Conservation (phyloP, 2,797 vertebrate genomes). For the Danionella dracula region DNA sequence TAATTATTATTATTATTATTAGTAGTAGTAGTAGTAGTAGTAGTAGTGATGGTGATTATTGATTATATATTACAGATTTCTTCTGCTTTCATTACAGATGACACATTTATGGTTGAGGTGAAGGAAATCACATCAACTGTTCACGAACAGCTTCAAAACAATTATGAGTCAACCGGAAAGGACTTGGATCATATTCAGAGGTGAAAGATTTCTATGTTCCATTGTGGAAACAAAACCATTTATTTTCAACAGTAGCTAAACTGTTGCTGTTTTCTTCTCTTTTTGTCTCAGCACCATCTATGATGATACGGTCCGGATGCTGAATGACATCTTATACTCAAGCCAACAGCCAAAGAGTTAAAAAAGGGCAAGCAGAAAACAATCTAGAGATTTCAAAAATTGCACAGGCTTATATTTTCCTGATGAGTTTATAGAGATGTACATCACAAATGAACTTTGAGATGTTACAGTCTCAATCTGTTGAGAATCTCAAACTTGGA, state of each 20-base stretch:
- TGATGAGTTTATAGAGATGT: not conserved
- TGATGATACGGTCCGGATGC: conserved; percentile 72
- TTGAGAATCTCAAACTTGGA: not conserved
- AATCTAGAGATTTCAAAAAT: too few relatives aligned
- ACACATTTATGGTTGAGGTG: conserved; percentile 60
- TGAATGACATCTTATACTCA: conserved; percentile 76
- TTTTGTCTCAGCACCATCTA: conserved; percentile 69
- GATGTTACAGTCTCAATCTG: too few relatives aligned
- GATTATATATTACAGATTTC: too few relatives aligned
- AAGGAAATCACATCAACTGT: conserved; percentile 69
- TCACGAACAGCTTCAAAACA: conserved; percentile 71
- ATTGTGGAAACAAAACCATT: not conserved
- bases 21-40: too few relatives aligned
- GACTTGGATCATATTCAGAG: conserved; percentile 63
- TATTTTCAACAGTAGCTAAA: too few relatives aligned
- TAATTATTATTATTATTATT: too few relatives aligned
- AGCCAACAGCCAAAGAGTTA: conserved; percentile 28
- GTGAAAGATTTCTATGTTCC: conserved; percentile 52
- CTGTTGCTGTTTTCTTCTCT: not conserved
- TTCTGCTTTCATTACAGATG: conserved; percentile 50
- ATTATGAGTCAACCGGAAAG: conserved; percentile 60
- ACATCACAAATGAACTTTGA: too few relatives aligned
- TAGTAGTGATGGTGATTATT: too few relatives aligned
- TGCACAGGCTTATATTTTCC: too few relatives aligned
- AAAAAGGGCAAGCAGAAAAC: not conserved